phyloP scores from a whole-genome alignment of 1,140 invertebrate species.

The Hetaerina americana region DNA sequence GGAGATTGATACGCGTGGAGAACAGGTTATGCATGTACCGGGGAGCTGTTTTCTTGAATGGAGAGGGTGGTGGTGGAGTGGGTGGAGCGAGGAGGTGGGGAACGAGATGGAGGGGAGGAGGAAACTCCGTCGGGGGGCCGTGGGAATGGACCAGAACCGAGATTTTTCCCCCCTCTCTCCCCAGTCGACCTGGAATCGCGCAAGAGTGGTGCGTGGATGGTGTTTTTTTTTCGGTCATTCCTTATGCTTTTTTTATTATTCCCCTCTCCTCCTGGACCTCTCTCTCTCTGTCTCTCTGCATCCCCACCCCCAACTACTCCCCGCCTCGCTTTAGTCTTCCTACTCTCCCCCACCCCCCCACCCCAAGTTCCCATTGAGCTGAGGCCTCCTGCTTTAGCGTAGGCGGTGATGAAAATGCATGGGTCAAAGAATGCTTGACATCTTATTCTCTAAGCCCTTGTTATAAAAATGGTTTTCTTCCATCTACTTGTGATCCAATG shows the following conservation, averaged over 20 bases:
- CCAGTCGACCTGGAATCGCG: background rate
- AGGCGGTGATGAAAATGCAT: no score
- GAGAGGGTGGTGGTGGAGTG: background rate
- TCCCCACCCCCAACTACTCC: background rate
- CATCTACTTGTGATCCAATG: no score
- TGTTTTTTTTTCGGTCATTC: no score
- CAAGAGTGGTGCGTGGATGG: background rate
- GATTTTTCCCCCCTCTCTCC: background rate
- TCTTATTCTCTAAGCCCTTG: no score
- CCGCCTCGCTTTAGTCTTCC: background rate
- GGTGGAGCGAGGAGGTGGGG: background rate
- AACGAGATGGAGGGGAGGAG: background rate
- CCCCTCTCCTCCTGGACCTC: background rate
- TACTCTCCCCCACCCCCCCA: background rate
- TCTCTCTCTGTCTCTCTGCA: background rate
- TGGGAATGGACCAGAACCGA: background rate
- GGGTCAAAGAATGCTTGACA: no score
- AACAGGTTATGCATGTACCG: background rate
- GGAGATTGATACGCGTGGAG: no score
- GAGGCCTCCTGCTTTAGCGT: no score
- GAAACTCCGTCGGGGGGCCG: background rate
- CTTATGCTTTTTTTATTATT: background rate
- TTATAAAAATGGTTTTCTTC: no score
- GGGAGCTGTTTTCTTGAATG: background rate
- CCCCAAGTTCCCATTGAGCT: no score